Evolutionary conservation across 2,888 invertebrate species (phyloP).

Genomic region (Spilosoma lubricipeda): DNA sequence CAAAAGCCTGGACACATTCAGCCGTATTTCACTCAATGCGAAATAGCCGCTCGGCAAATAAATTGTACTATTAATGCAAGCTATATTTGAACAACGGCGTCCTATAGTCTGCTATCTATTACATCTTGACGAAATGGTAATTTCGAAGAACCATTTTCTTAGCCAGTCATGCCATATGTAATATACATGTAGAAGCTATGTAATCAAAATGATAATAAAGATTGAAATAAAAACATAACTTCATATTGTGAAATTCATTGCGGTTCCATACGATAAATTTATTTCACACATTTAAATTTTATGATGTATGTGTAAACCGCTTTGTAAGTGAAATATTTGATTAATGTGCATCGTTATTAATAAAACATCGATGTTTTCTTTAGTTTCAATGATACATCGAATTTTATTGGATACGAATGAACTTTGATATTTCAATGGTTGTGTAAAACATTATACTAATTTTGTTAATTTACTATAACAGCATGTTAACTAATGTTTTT

Average conservation of each 20-base stretch:
- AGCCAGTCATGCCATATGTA: conserved; percentile 8
- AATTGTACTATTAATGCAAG: conserved; percentile 70
- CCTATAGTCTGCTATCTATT: conserved; percentile 68
- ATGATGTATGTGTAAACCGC: not conserved
- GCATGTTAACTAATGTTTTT: no score
- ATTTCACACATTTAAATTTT: conserved; percentile 7
- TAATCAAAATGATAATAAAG: conserved; percentile 29
- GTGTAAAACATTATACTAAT: no score
- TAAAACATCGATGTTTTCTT: not conserved
- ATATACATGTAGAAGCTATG: conserved; percentile 16
- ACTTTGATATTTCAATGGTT: not conserved
- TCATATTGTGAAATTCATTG: conserved; percentile 16
- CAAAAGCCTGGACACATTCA: conserved; percentile 66
- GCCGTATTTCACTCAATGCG: conserved; percentile 77
- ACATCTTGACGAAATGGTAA: conserved; percentile 30
- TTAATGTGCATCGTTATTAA: not conserved
- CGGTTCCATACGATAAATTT: conserved; percentile 16
- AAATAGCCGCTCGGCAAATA: conserved; percentile 72
- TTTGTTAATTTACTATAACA: no score
- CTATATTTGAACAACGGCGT: conserved; percentile 76
- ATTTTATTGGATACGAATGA: not conserved
- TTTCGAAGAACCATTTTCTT: conserved; percentile 25
- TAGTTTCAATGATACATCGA: not conserved
- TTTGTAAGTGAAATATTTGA: conserved; percentile 2
- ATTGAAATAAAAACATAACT: conserved; percentile 19